Evolutionary conservation across 2,888 invertebrate species (phyloP).

Genomic region (Caenorhabditis angaria): DNA sequence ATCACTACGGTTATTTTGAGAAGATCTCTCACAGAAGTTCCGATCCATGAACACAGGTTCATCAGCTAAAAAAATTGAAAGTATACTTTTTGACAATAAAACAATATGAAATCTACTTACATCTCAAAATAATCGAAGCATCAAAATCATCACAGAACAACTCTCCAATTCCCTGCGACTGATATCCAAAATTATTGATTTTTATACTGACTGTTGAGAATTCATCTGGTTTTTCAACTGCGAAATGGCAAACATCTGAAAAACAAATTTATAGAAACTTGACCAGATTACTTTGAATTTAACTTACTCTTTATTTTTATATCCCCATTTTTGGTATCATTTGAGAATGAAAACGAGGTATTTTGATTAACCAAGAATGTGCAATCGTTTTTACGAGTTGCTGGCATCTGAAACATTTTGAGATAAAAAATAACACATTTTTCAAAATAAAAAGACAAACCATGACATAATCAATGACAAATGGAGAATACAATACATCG

Average conservation of each 20-base stretch:
- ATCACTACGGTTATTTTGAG: background rate
- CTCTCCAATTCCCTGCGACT: background rate
- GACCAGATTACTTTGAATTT: background rate
- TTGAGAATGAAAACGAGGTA: background rate
- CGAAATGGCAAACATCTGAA: constrained; percentile 28
- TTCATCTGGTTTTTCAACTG: constrained; percentile 15
- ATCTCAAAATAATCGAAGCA: background rate
- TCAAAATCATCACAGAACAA: background rate
- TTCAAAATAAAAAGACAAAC: no score
- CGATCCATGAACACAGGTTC: constrained; percentile 17
- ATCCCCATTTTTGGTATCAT: constrained; percentile 7
- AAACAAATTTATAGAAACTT: background rate
- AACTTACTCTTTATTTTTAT: background rate
- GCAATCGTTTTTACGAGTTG: constrained; percentile 16
- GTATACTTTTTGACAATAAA: background rate
- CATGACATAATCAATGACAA: constrained; percentile 32
- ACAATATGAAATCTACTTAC: no score
- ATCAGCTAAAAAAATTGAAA: constrained; percentile 17
- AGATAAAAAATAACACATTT: no score
- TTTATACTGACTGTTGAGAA: constrained; percentile 21
- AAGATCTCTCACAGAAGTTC: constrained; percentile 10
- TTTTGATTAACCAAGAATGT: constrained; percentile 8
- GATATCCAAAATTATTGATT: constrained; percentile 9
- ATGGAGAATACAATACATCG: constrained; percentile 38
- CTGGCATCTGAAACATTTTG: constrained; percentile 1